Conservation (phyloP, 2,888 invertebrate genomes). For the Acronicta psi region DNA sequence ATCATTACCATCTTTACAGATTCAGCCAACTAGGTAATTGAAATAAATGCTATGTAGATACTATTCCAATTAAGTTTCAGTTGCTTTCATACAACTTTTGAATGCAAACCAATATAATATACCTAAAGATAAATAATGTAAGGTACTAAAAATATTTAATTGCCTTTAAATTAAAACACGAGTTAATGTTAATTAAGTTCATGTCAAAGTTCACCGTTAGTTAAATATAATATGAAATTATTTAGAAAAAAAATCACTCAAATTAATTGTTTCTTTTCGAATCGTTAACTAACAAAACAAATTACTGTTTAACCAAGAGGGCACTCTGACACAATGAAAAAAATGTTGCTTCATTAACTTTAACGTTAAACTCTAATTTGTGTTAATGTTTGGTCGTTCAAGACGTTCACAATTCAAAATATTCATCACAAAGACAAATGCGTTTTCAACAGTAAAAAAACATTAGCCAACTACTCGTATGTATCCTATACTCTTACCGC, state of each 20-base stretch:
- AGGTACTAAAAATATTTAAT: too few species aligned
- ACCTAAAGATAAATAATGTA: too few species aligned
- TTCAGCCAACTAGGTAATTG: slow-evolving; percentile 35
- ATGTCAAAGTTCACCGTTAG: slow-evolving; percentile 29
- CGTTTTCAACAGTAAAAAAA: slow-evolving; percentile 30
- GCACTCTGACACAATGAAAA: slow-evolving; percentile 33
- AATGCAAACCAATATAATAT: too few species aligned
- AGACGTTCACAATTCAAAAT: slow-evolving; percentile 36
- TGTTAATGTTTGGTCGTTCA: slow-evolving; percentile 52
- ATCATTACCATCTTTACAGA: too few species aligned
- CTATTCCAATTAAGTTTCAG: too few species aligned
- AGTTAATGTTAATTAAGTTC: slow-evolving; percentile 18
- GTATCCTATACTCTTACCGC: slow-evolving; percentile 26
- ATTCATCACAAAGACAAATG: slow-evolving; percentile 47
- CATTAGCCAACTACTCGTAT: slow-evolving; percentile 7
- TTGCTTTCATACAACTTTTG: too few species aligned
- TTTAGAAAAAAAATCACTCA: slow-evolving; percentile 19
- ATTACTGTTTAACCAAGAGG: slow-evolving; percentile 47
- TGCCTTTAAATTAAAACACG: slow-evolving; percentile 9
- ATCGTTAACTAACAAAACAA: slow-evolving; percentile 42
- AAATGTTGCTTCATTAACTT: slow-evolving; percentile 44
- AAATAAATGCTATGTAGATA: slow-evolving; percentile 26
- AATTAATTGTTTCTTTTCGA: slow-evolving; percentile 46
- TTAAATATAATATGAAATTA: slow-evolving; percentile 18
- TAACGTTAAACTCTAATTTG: slow-evolving; percentile 47